Percentiles rank a stretch among this genome's conserved stretches.
These are phyloP conservation scores for Nerophis ophidion DNA, from an alignment of 2,113 vertebrate genomes.

Conservation along the genomic window DNA sequence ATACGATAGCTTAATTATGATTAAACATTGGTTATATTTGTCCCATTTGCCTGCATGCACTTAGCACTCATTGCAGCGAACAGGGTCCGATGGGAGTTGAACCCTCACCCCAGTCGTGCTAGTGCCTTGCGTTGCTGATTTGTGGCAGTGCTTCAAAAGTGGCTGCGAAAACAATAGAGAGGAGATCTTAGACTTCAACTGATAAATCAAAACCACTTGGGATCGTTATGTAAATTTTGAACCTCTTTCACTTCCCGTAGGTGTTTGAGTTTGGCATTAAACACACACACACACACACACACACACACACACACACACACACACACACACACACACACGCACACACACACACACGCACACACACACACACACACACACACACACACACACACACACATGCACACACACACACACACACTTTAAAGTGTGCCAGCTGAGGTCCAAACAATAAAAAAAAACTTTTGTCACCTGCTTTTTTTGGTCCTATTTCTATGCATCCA, in stretches of 20 bases:
- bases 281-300: constrained; percentile 17
- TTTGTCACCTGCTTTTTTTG: constrained; percentile 1
- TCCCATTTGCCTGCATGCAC: constrained; percentile 24
- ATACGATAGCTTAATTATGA: constrained; percentile 27
- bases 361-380: background rate
- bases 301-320: constrained; percentile 15
- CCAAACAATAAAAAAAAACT: constrained; percentile 37
- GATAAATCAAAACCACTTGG: constrained; percentile 55
- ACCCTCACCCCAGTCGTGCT: constrained; percentile 33
- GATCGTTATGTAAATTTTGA: constrained; percentile 56
- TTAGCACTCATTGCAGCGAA: constrained; percentile 23
- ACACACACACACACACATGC: background rate
- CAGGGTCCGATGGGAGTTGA: constrained; percentile 31
- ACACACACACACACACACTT: background rate
- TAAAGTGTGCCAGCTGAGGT: constrained; percentile 47
- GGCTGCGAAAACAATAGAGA: constrained; percentile 18
- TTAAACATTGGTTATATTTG: constrained; percentile 34
- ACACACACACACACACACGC: constrained; percentile 19
- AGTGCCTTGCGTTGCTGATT: constrained; percentile 47
- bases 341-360: constrained; percentile 2
- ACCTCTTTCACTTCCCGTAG: constrained; percentile 36
- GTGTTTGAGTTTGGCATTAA: background rate
- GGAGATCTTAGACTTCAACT: constrained; percentile 22
- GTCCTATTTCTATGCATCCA: background rate
- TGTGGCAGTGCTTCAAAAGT: constrained; percentile 39